Percentiles rank a stretch among this genome's conserved stretches.
These are phyloP conservation scores for Dipus sagitta DNA, from an alignment of 2,797 vertebrate species.

Conservation along the genomic window DNA sequence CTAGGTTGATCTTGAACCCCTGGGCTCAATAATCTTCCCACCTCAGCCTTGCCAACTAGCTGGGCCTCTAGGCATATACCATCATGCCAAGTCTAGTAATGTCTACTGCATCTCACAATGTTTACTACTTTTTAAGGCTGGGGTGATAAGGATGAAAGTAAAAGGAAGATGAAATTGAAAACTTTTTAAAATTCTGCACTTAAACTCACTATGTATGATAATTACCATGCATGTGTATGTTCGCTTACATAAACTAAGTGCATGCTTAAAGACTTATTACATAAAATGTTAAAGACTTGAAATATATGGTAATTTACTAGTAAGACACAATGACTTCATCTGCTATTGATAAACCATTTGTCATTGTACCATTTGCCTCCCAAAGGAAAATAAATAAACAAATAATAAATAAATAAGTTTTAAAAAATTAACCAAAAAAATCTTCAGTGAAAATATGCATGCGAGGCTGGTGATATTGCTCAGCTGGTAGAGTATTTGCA, in stretches of 20 bases:
- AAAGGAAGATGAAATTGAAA: background rate
- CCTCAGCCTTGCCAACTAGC: background rate
- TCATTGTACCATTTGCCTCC: background rate
- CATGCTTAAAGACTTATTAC: background rate
- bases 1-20: background rate
- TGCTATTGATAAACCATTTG: background rate
- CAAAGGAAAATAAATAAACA: no score
- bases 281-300: constrained; percentile 2
- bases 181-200: background rate
- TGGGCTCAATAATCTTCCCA: background rate
- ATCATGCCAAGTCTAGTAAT: background rate
- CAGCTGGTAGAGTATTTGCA: background rate
- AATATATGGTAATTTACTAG: background rate
- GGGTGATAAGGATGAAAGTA: background rate
- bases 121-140: background rate
- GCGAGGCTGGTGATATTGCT: background rate
- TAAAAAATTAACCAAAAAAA: no score
- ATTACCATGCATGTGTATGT: background rate
- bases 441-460: no score
- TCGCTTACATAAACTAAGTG: background rate
- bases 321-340: background rate
- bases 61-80: background rate
- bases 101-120: constrained; percentile 20
- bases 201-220: background rate
- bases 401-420: no score